Conservation (phyloP, 2,888 invertebrate genomes). For the Patella depressa region DNA sequence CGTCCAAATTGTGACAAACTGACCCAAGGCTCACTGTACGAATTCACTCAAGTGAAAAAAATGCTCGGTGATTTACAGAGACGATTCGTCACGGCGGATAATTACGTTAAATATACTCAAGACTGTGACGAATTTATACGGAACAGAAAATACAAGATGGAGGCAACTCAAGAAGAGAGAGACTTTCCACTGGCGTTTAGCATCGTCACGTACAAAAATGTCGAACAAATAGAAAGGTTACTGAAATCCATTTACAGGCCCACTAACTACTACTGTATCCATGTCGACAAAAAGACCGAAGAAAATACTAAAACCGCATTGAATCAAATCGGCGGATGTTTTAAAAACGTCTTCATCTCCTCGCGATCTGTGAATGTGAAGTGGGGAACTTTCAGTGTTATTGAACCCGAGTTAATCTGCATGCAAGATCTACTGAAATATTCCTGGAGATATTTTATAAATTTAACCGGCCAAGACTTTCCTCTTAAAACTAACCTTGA, state of each 20-base stretch:
- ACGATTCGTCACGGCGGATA: too few species aligned
- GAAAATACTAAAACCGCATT: conserved; percentile 39
- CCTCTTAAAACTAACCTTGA: conserved; percentile 62
- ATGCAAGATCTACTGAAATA: conserved; percentile 47
- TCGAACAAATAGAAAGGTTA: conserved; percentile 23
- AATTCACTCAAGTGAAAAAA: too few species aligned
- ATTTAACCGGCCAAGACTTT: conserved; percentile 61
- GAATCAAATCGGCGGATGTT: conserved; percentile 46
- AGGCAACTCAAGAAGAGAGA: too few species aligned
- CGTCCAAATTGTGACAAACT: too few species aligned
- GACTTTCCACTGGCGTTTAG: too few species aligned
- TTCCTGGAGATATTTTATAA: conserved; percentile 62
- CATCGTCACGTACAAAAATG: too few species aligned
- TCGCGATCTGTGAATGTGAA: conserved; percentile 42
- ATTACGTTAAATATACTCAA: too few species aligned
- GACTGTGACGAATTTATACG: too few species aligned
- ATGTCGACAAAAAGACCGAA: conserved; percentile 57
- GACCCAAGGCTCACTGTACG: too few species aligned
- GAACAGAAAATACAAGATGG: too few species aligned
- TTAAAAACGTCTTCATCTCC: conserved; percentile 60
- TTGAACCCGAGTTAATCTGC: conserved; percentile 60
- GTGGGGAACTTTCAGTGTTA: conserved; percentile 56
- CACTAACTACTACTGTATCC: conserved; percentile 66
- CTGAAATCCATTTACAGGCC: conserved; percentile 63
- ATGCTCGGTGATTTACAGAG: too few species aligned